phyloP scores from a whole-genome alignment of 2,888 invertebrate species.

The Carpatolechia fugitivella region DNA sequence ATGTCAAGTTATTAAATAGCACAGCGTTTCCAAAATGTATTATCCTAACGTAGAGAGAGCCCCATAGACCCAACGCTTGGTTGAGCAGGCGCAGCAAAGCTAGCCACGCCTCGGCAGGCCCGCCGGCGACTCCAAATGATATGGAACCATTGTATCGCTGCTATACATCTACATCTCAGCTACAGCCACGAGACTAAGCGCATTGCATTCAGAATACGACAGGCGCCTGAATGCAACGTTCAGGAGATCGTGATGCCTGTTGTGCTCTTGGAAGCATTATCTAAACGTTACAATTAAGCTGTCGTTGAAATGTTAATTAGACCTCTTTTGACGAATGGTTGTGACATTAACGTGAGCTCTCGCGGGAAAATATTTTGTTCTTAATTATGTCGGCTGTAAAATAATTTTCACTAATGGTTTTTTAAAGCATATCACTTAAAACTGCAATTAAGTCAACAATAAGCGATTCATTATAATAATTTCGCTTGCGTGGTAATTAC shows the following conservation, averaged over 20 bases:
- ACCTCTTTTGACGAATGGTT: background rate
- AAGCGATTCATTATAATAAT: slow-evolving; percentile 31
- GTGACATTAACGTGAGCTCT: background rate
- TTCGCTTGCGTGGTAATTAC: slow-evolving; percentile 41
- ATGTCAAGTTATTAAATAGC: slow-evolving; percentile 3
- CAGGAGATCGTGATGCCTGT: background rate
- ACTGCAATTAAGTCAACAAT: slow-evolving; percentile 9
- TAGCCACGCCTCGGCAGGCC: slow-evolving; percentile 49
- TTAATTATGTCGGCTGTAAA: background rate
- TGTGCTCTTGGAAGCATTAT: background rate
- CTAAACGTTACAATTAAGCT: background rate
- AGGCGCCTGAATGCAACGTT: slow-evolving; percentile 1
- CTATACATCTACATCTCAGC: slow-evolving; percentile 15
- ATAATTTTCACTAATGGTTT: background rate
- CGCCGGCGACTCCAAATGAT: slow-evolving; percentile 39
- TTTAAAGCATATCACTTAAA: background rate
- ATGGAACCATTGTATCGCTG: slow-evolving; percentile 48
- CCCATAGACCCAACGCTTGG: slow-evolving; percentile 45
- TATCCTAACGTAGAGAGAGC: slow-evolving; percentile 39
- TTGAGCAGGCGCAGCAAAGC: slow-evolving; percentile 38
- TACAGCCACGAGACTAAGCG: slow-evolving; percentile 6
- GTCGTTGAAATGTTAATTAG: background rate
- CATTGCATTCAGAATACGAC: slow-evolving; percentile 12
- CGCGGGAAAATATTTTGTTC: background rate
- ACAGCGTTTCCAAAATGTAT: slow-evolving; percentile 18